Evolutionary conservation across 2,113 vertebrate genomes (phyloP), one percentile per base, ranked within the genome.

Genomic region (Nannobrachium achirus): DNA sequence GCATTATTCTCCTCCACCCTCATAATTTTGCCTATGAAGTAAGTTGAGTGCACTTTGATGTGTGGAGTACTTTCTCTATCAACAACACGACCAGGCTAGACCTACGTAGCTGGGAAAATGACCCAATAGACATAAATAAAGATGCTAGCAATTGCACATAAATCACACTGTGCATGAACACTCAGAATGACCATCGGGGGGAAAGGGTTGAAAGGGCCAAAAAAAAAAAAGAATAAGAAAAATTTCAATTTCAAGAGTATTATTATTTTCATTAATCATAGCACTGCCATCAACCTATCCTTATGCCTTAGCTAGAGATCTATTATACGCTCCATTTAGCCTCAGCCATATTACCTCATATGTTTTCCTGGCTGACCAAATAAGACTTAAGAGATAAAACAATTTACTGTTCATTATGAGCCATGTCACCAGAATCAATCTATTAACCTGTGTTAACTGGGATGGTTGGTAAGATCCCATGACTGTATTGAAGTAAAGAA

Each of bases 211-310:
- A 88, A 87, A 80, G 93, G 90, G 88, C 88, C 91, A 84, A 93
- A 93, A 88, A 84, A 93, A 93, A 88, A 33, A 81, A 91, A 93
- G 90, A 95, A 94, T 92, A 94, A 95, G 95, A 97, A 97, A 96
- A 96, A 96, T 96, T 96, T 98, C 95, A 95, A 97, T 97, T 98
- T 98, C 95, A 96, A 93, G 89, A 94, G 92, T 94, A 96, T 98
- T 99, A 98, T 98, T 98, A 98, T 98, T 98, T 98, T 98, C 96
- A 99, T 99, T 97, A 98, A 98, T 99, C 97, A 98, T 96, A 93
- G 93, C 95, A 90, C 92, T 87, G 91, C 95, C 95, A 95, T 96
- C 95, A 95, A 92, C 93, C 94, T 95, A 95, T 96, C 95, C 94
- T 95, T 94, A 96, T 94, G 95, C 94, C 96, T 96, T 96, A 93